Percentiles rank a stretch among this genome's conserved stretches.
Conservation (phyloP, 2,888 invertebrate species). For the Doris montereyensis region DNA sequence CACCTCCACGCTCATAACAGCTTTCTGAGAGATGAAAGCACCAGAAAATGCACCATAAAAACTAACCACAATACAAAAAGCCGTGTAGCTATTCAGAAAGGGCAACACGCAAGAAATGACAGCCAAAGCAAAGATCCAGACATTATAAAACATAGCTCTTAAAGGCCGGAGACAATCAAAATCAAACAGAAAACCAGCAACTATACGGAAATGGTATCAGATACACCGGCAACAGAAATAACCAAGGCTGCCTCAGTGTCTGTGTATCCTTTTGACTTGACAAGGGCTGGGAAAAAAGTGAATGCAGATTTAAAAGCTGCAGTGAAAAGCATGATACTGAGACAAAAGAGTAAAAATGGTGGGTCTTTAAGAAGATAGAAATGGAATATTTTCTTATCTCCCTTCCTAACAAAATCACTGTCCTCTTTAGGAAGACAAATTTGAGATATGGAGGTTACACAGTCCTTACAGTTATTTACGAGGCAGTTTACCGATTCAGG, state of each 20-base stretch:
- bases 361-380: slow-evolving; percentile 43
- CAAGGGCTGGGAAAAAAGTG: slow-evolving; percentile 60
- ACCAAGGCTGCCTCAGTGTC: slow-evolving; percentile 54
- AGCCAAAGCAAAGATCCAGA: slow-evolving; percentile 53
- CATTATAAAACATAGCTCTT: slow-evolving; percentile 54
- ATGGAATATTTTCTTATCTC: slow-evolving; percentile 40
- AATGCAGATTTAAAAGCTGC: slow-evolving; percentile 50
- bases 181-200: slow-evolving; percentile 54
- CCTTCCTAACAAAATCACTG: neutral
- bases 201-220: slow-evolving; percentile 55
- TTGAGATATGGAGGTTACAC: slow-evolving; percentile 2
- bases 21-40: slow-evolving; percentile 62
- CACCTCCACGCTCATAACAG: slow-evolving; percentile 61
- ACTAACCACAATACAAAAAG: slow-evolving; percentile 49
- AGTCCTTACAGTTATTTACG: neutral
- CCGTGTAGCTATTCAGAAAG: slow-evolving; percentile 44
- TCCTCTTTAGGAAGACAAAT: slow-evolving; percentile 39
- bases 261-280: slow-evolving; percentile 49
- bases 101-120: slow-evolving; percentile 54
- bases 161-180: slow-evolving; percentile 50
- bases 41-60: slow-evolving; percentile 59
- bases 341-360: slow-evolving; percentile 45
- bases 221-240: slow-evolving; percentile 56
- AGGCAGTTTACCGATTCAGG: neutral
- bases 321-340: slow-evolving; percentile 46